Conservation (phyloP, 2,888 invertebrate species). For the Prosapia bicincta region DNA sequence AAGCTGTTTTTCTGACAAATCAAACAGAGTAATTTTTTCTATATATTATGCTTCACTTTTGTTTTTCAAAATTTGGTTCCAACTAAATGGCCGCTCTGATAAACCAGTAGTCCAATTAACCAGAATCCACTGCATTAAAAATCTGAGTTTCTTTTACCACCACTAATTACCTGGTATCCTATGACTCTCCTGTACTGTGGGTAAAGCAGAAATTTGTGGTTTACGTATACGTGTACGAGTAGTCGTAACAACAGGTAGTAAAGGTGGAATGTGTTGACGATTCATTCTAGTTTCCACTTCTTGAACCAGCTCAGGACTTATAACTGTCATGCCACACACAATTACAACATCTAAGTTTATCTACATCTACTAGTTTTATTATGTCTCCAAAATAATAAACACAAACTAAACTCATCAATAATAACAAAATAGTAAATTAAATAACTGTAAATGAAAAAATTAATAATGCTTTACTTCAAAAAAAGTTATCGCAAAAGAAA, state of each 20-base stretch:
- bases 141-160: too few species aligned
- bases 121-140: too few species aligned
- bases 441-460: conserved; percentile 28
- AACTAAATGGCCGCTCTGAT: too few species aligned
- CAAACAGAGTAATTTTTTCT: too few species aligned
- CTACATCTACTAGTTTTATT: conserved; percentile 28
- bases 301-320: conserved; percentile 83
- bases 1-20: too few species aligned
- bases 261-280: conserved; percentile 70
- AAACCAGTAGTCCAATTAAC: too few species aligned
- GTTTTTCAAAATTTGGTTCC: too few species aligned
- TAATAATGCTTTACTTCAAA: conserved; percentile 25
- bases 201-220: conserved; percentile 44
- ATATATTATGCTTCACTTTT: too few species aligned
- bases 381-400: conserved; percentile 35
- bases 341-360: conserved; percentile 13
- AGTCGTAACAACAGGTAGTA: conserved; percentile 48
- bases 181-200: conserved; percentile 68
- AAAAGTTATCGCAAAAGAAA: conserved; percentile 37
- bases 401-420: conserved; percentile 32
- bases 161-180: conserved; percentile 57
- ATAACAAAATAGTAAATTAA: conserved; percentile 30
- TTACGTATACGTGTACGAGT: conserved; percentile 34
- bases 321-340: conserved; percentile 57
- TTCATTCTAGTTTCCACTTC: conserved; percentile 89